Conservation (phyloP, 1,140 invertebrate genomes). For the Listronotus bonariensis region DNA sequence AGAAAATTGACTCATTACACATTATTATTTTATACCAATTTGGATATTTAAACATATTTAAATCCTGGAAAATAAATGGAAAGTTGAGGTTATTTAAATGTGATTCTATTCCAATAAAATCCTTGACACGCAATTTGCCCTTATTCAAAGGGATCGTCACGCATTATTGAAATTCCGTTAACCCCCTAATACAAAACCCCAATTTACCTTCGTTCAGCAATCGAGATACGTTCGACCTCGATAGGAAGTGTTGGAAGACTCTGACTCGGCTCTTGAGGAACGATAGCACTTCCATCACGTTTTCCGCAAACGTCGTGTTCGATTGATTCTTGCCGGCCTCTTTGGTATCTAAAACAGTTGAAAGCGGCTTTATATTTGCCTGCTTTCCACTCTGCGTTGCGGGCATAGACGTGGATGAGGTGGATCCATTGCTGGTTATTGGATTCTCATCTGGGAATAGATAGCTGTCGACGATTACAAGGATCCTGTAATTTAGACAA, state of each 20-base stretch:
- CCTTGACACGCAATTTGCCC: conserved; percentile 11
- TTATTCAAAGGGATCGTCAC: conserved; percentile 4
- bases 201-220: conserved; percentile 60
- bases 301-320: conserved; percentile 61
- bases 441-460: conserved; percentile 55
- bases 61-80: too few species aligned
- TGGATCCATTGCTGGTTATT: conserved; percentile 10
- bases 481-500: conserved; percentile 33
- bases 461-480: conserved; percentile 60
- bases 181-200: conserved; percentile 7
- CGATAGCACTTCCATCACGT: conserved; percentile 63
- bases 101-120: conserved; percentile 1
- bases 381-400: conserved; percentile 10
- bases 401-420: background rate
- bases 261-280: conserved; percentile 65
- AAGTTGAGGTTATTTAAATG: conserved; percentile 14
- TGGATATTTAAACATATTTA: too few species aligned
- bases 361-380: conserved; percentile 36
- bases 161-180: conserved; percentile 9
- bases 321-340: conserved; percentile 54
- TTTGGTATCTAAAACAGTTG: conserved; percentile 50
- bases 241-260: conserved; percentile 68
- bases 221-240: conserved; percentile 63
- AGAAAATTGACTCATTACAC: too few species aligned
- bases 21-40: too few species aligned